phyloP scores from a whole-genome alignment of 2,888 invertebrate species.

The Dendrolimus houi region DNA sequence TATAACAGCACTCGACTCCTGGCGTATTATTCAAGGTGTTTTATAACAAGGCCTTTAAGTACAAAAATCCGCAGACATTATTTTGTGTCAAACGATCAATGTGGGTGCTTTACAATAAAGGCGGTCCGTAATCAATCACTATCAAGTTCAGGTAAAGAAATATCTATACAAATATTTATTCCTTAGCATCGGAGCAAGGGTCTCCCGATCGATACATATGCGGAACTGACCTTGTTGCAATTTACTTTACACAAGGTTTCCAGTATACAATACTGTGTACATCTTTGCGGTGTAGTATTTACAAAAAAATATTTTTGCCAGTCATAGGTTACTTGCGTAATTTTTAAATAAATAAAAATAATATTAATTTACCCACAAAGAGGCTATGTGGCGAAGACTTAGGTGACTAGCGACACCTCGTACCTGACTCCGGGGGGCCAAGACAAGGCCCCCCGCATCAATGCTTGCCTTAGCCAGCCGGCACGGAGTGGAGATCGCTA shows the following conservation, averaged over 20 bases:
- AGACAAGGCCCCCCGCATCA: too few relatives aligned
- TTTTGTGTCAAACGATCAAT: conserved; percentile 21
- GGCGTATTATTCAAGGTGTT: background rate
- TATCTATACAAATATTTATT: conserved; percentile 19
- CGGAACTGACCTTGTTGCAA: background rate
- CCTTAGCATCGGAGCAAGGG: background rate
- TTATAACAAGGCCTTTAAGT: background rate
- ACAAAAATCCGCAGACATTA: conserved; percentile 17
- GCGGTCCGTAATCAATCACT: conserved; percentile 39
- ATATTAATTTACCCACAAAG: too few relatives aligned
- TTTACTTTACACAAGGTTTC: background rate
- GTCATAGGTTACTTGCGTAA: too few relatives aligned
- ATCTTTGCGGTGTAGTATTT: too few relatives aligned
- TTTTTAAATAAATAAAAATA: too few relatives aligned
- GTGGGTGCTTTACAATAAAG: conserved; percentile 31
- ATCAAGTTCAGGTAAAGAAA: conserved; percentile 39
- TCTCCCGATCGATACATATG: background rate
- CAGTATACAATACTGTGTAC: too few relatives aligned
- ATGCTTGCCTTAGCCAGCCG: too few relatives aligned
- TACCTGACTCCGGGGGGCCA: too few relatives aligned
- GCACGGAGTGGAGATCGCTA: too few relatives aligned
- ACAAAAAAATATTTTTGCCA: too few relatives aligned
- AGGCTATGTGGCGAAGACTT: too few relatives aligned
- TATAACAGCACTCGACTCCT: background rate
- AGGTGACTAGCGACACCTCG: too few relatives aligned